Percentiles rank a stretch among this genome's conserved stretches.
These are phyloP conservation scores for Gallinago paraguaiae DNA, from an alignment of 2,113 vertebrate genomes.

Conservation along the genomic window DNA sequence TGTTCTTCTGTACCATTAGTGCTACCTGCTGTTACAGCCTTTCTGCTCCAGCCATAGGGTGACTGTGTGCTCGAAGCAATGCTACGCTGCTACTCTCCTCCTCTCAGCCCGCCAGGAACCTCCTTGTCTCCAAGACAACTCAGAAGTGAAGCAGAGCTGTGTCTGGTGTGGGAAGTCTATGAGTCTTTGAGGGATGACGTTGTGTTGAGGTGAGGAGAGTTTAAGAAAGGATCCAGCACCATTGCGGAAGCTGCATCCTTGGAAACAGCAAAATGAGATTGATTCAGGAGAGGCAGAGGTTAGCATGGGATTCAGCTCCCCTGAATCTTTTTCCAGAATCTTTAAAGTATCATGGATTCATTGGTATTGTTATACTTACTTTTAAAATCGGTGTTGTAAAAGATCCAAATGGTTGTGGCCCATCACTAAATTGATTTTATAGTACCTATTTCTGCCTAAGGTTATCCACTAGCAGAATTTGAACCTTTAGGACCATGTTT, in stretches of 20 bases:
- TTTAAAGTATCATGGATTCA: background rate
- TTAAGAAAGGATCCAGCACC: background rate
- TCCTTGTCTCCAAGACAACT: background rate
- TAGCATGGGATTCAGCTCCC: background rate
- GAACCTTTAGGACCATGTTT: background rate
- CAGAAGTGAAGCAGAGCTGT: background rate
- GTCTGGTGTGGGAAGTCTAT: background rate
- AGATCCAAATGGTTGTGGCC: background rate
- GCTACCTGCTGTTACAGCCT: background rate
- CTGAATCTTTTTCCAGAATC: background rate
- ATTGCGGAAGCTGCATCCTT: accelerated
- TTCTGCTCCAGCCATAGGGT: background rate
- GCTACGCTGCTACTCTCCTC: background rate
- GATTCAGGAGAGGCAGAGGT: background rate
- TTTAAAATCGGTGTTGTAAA: background rate
- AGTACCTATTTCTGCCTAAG: background rate
- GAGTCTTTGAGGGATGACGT: background rate
- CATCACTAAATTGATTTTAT: background rate
- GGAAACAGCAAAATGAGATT: background rate
- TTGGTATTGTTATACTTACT: background rate
- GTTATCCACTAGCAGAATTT: background rate
- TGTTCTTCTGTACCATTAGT: background rate
- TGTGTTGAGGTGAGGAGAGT: background rate
- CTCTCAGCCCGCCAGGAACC: background rate
- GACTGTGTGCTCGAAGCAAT: background rate